phyloP scores from a whole-genome alignment of 2,888 invertebrate genomes.

The Xylophagus ater region DNA sequence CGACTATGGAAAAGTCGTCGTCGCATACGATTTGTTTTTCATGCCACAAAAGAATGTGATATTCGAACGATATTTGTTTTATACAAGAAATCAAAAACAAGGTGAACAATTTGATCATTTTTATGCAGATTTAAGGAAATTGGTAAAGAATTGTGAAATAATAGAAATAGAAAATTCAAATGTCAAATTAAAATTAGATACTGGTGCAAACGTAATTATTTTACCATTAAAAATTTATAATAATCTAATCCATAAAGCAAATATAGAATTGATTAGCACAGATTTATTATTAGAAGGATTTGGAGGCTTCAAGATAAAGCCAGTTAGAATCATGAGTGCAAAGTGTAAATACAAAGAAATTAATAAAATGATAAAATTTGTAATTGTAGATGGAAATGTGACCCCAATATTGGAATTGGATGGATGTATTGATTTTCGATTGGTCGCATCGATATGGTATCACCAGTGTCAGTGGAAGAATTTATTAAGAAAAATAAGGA shows the following conservation, averaged over 20 bases:
- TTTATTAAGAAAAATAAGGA: conserved; percentile 2
- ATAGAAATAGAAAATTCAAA: neutral
- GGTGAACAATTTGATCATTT: no score
- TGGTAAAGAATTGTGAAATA: no score
- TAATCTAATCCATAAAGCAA: neutral
- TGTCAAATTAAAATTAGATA: conserved; percentile 3
- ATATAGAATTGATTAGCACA: neutral
- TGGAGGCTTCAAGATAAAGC: neutral
- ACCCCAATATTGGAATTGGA: conserved; percentile 6
- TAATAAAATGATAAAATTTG: neutral
- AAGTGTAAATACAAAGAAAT: conserved; percentile 2
- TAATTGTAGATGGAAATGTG: neutral
- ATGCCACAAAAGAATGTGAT: no score
- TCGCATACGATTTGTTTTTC: no score
- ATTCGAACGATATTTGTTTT: no score
- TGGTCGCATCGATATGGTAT: neutral
- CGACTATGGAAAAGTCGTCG: no score
- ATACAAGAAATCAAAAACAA: no score
- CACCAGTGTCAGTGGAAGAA: neutral
- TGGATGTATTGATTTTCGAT: conserved; percentile 2
- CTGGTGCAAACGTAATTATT: conserved; percentile 4
- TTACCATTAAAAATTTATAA: neutral
- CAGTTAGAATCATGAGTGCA: neutral
- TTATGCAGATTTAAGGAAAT: no score
- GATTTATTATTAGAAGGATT: neutral